Evolutionary conservation across 53 echinoderm and acorn worm genomes (phyloP), one percentile per base, ranked within the genome.

Genomic region (Hippasteria phrygiana): DNA sequence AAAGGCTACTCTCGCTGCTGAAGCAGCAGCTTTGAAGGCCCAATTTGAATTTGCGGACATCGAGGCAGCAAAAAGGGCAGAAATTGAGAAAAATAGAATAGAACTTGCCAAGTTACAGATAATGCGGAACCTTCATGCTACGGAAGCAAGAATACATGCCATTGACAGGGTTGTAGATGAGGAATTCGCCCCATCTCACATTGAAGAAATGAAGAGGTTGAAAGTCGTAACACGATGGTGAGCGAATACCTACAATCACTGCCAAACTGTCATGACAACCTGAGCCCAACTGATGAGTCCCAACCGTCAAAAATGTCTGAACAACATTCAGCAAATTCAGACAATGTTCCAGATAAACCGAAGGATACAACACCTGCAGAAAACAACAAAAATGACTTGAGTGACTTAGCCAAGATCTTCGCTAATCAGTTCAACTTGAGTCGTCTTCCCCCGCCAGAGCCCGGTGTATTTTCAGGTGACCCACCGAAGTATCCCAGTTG

Each of bases 391-490:
- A 73, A 43, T 13, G 78, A 78, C 41, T 66, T 66, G 67, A 66
- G n/a, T 40, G 73, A 71, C 48, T 36, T 75, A 10, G 88, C 75
- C 37, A 63, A 74, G 17, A 55, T 43, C 31, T 63, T 88, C 2
- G 75, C 75, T 12, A 54, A 88, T 37, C 88, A 88, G 42, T 17
- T 88, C 22, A 55, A 10, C 42, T 36, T 88, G 35, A 88, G 74
- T 45, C 77, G 89, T 31, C 46, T 89, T 29, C 78, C 78, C 31
- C 62, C 78, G 32, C 89, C 89, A 48, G 89, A 89, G 34, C 78
- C 78, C n/a, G 77, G 67, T 27, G 50, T 89, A 37, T 89, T 89
- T 48, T 62, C 66, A 20, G 89, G 89, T 3, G 78, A 89, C 50
- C 89, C 78, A 2, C 33, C 78, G 10, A 33, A 78, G 24, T 78